Base-by-base conservation (phyloP, 1,140 invertebrate species). In the Ostrea denselamellosa region DNA sequence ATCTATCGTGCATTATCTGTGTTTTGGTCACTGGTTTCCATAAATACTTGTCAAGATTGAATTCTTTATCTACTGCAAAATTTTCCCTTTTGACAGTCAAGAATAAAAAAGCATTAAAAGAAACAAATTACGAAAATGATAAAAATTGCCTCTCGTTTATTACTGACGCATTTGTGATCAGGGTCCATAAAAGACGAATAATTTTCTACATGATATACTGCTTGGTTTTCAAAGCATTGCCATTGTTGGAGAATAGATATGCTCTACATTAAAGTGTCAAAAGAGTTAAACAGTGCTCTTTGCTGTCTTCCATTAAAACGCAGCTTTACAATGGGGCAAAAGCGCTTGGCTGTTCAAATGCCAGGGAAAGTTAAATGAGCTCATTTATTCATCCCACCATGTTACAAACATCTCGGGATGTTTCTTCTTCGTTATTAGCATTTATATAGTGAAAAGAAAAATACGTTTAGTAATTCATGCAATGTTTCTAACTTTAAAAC, bases 21-120 rank as follows among this genome's bases (percentile, higher is more conserved):
- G 68, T 2, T 77, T 77, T 77, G 25, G 8, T 77, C 25, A 22
- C 14, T 25, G 68, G 68, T 25, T 77, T 28, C 25, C 28, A 77
- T 77, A 28, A 14, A 28, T 9, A 25, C 25, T 14, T 77, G 68
- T 77, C 68, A 77, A 25, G 25, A 12, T 77, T 77, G 28, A 44
- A 34, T 34, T 77, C 68, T 77, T 77, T 77, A 77, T 77, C 68
- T 77, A 2, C 68, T 14, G 12, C 2, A 77, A 25, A 28, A 28
- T 34, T 77, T 77, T 34, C 22, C 28, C 28, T 62, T 77, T 77
- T 77, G 68, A 77, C 68, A 77, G 68, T 77, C 68, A 77, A 77
- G 25, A 28, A 77, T 17, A 77, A 77, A 77, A 34, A 10, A 9
- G 10, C 8, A 34, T 34, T 28, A 62, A 34, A 34, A 28, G 22